Conservation (phyloP, 64 coral and sea anemone genomes). For the Orbicella faveolata region DNA sequence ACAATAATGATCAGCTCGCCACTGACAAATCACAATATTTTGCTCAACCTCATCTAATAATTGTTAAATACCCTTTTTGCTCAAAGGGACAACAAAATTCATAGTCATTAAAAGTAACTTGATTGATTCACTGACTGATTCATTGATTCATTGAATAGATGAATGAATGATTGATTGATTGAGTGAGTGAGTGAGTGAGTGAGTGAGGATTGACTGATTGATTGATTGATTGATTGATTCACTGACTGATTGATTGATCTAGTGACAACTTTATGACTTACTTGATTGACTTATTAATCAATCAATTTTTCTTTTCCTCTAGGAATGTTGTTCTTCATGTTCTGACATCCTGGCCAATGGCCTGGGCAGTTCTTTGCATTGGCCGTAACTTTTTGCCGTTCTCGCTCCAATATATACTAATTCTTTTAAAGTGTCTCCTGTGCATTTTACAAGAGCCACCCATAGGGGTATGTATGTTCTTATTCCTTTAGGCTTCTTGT, state of each 20-base stretch:
- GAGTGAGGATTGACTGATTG: neutral
- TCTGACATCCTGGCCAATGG: constrained; percentile 68
- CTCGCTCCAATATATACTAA: constrained; percentile 46
- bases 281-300: neutral
- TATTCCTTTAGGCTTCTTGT: too few relatives aligned
- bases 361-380: constrained; percentile 75
- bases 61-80: too few relatives aligned
- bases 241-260: neutral
- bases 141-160: neutral
- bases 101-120: neutral
- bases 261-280: neutral
- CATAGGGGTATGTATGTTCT: constrained; percentile 52
- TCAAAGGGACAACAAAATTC: too few relatives aligned
- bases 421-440: constrained; percentile 65
- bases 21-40: too few relatives aligned
- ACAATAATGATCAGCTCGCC: too few relatives aligned
- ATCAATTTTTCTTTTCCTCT: neutral
- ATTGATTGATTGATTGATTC: neutral
- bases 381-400: constrained; percentile 66
- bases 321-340: constrained; percentile 81
- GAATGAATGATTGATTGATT: neutral
- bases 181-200: neutral
- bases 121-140: neutral
- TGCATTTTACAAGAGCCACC: constrained; percentile 84
- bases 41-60: too few relatives aligned